A percentile compares a stretch with the other conserved stretches of the same genome.
Conservation (phyloP, 2,888 invertebrate species). For the Sicus ferrugineus region DNA sequence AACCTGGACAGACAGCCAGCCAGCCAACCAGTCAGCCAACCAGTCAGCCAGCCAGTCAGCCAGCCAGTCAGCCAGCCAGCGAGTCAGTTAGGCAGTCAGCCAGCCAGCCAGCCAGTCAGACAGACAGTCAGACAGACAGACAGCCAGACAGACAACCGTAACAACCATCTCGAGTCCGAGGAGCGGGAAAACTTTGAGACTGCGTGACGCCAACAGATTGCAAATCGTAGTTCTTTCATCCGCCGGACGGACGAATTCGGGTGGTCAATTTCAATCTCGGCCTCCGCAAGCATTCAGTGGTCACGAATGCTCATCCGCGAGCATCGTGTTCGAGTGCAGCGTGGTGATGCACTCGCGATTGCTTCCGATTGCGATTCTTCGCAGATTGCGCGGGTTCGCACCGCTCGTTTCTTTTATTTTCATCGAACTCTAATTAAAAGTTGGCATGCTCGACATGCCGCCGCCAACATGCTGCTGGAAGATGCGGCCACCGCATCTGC, state of each 20-base stretch:
- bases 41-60: not conserved
- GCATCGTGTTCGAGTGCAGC: conserved; percentile 3
- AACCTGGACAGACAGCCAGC: not conserved
- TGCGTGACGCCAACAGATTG: conserved; percentile 31
- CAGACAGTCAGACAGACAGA: too few species aligned
- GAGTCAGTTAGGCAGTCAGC: too few species aligned
- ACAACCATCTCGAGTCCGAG: not conserved
- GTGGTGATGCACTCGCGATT: conserved; percentile 1
- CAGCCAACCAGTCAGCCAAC: not conserved
- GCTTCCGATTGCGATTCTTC: not conserved
- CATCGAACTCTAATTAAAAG: not conserved
- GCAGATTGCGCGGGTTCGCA: not conserved
- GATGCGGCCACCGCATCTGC: not conserved
- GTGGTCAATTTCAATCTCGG: not conserved
- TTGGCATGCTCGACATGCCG: conserved; percentile 10
- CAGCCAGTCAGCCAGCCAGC: too few species aligned
- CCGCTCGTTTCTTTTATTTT: not conserved
- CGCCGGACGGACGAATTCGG: not conserved
- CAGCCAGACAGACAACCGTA: too few species aligned
- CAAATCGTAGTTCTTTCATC: not conserved
- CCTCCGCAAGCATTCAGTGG: not conserved
- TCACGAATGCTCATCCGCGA: not conserved
- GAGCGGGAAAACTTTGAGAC: conserved; percentile 12
- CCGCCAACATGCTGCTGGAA: not conserved
- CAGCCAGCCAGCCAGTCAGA: too few species aligned